Percentiles rank a stretch among this genome's conserved stretches.
Conservation (phyloP, 2,888 invertebrate species). For the Pecten maximus region DNA sequence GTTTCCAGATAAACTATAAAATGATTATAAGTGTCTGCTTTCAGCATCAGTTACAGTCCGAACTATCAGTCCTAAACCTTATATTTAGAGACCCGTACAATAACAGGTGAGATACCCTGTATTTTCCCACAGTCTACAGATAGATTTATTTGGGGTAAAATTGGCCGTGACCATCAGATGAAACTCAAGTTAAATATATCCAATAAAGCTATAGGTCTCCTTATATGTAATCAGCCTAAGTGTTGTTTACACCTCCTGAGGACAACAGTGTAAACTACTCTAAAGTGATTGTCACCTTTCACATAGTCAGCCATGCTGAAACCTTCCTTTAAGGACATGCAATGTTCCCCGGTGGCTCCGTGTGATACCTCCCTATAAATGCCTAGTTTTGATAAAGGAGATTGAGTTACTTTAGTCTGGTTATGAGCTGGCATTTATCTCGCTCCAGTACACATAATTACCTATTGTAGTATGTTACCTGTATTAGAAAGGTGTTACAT, state of each 20-base stretch:
- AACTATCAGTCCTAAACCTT: background rate
- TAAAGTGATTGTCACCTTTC: background rate
- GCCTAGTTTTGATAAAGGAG: constrained; percentile 16
- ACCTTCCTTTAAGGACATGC: background rate
- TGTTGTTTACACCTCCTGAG: background rate
- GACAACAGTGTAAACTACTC: background rate
- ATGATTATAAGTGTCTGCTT: no score
- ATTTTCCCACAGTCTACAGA: constrained; percentile 19
- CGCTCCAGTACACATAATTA: constrained; percentile 12
- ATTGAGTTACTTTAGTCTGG: background rate
- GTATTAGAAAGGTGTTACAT: constrained; percentile 13
- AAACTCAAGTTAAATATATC: background rate
- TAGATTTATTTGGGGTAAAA: background rate
- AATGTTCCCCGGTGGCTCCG: constrained; percentile 1
- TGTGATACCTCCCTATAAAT: background rate
- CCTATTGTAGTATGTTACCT: constrained; percentile 23
- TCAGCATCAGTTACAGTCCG: no score
- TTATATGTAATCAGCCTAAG: background rate
- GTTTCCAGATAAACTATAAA: no score
- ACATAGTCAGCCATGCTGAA: background rate
- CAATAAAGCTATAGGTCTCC: background rate
- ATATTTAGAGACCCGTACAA: background rate
- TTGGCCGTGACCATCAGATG: background rate
- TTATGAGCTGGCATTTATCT: constrained; percentile 9
- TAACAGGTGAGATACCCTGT: background rate